Evolutionary conservation across 2,113 vertebrate genomes (phyloP).

Genomic region (Herpailurus yagouaroundi): DNA sequence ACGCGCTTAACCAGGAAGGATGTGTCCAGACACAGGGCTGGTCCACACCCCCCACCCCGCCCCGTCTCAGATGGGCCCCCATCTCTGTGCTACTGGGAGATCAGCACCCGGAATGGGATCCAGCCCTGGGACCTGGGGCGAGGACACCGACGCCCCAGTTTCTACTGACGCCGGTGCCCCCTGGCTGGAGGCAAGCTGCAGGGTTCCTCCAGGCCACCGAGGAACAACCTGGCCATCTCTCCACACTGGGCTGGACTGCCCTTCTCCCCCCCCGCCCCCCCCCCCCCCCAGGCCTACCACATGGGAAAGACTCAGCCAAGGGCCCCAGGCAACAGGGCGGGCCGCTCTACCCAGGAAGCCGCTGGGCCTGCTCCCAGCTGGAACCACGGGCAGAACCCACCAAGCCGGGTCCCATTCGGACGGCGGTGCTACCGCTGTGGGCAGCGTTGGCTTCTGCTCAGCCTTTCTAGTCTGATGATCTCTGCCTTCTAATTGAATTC

Average conservation of each 20-base stretch:
- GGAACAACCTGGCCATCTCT: too few relatives aligned
- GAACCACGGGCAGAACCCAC: too few relatives aligned
- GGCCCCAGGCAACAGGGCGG: accelerated
- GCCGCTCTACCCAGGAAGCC: too few relatives aligned
- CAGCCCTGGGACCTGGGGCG: neutral
- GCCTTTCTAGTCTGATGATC: neutral
- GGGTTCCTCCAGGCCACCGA: neutral
- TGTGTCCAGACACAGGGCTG: neutral
- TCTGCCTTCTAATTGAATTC: neutral
- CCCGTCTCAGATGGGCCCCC: too few relatives aligned
- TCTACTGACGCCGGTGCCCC: neutral
- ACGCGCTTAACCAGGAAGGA: neutral
- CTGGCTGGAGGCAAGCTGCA: neutral
- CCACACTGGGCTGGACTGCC: neutral
- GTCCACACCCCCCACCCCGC: too few relatives aligned
- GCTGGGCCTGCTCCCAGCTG: neutral
- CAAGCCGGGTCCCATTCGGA: neutral
- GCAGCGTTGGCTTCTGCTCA: too few relatives aligned
- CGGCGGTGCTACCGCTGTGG: neutral
- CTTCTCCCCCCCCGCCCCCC: neutral
- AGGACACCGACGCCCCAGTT: neutral
- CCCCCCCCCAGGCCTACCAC: neutral
- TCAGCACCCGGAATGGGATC: neutral
- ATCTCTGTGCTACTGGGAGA: neutral
- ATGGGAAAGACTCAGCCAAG: neutral